Evolutionary conservation across 2,888 invertebrate species (phyloP).

Genomic region (Abscondita cerata): DNA sequence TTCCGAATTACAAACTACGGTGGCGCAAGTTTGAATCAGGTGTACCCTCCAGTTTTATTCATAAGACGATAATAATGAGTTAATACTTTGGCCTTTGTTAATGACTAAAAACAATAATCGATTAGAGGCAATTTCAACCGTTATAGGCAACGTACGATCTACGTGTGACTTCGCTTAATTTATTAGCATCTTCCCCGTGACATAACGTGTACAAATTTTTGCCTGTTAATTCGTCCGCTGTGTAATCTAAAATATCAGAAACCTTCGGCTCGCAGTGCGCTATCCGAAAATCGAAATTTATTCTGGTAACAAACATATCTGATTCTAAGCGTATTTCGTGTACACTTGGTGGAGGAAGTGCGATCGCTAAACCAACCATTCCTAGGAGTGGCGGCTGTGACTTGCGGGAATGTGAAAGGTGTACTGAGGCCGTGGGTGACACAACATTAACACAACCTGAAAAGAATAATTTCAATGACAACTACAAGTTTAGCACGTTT

Average conservation of each 20-base stretch:
- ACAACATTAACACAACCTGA: slow-evolving; percentile 92
- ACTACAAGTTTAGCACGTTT: not conserved
- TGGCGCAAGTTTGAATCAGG: slow-evolving; percentile 98
- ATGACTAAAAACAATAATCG: slow-evolving; percentile 74
- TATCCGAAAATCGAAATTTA: slow-evolving; percentile 95
- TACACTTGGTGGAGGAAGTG: slow-evolving; percentile 94
- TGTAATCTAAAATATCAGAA: slow-evolving; percentile 90
- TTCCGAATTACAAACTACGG: slow-evolving; percentile 95
- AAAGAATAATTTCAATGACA: slow-evolving; percentile 40
- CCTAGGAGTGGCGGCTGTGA: slow-evolving; percentile 87
- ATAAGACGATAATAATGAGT: slow-evolving; percentile 95
- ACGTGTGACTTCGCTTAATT: slow-evolving; percentile 92
- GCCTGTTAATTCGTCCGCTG: slow-evolving; percentile 91
- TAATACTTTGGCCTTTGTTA: slow-evolving; percentile 94
- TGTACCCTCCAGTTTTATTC: slow-evolving; percentile 95
- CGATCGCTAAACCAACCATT: slow-evolving; percentile 95
- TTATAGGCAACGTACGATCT: slow-evolving; percentile 78
- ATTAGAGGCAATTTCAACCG: not conserved
- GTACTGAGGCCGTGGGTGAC: slow-evolving; percentile 91
- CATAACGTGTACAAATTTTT: slow-evolving; percentile 93
- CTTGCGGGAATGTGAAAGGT: slow-evolving; percentile 89
- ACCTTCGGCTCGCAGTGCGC: slow-evolving; percentile 98
- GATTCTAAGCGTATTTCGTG: slow-evolving; percentile 95
- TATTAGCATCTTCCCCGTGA: slow-evolving; percentile 95
- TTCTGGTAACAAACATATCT: slow-evolving; percentile 95